Evolutionary conservation across 2,113 vertebrate species (phyloP).

Genomic region (Sturnus vulgaris): DNA sequence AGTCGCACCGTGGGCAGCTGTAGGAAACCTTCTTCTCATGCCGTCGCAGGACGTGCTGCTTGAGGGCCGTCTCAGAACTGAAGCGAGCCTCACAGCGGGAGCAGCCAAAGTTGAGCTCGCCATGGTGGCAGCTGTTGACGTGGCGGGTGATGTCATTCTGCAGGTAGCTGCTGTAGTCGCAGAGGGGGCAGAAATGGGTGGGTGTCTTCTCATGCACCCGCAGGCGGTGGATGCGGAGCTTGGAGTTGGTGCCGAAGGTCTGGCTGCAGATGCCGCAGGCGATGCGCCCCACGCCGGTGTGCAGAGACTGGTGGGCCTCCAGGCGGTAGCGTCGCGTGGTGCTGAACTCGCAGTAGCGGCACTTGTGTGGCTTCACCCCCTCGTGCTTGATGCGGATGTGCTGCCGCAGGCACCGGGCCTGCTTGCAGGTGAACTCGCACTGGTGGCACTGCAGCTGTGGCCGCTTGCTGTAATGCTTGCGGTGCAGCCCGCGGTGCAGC

Average conservation of each 20-base stretch:
- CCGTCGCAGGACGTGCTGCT: conserved; percentile 83
- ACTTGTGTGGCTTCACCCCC: conserved; percentile 79
- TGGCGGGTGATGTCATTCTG: conserved; percentile 88
- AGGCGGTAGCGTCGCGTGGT: conserved; percentile 87
- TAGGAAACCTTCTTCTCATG: conserved; percentile 75
- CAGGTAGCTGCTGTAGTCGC: conserved; percentile 89
- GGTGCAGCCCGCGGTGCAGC: conserved; percentile 73
- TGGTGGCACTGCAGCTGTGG: conserved; percentile 66
- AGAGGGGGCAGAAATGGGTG: conserved; percentile 85
- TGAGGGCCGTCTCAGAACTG: conserved; percentile 86
- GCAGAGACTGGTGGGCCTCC: conserved; percentile 88
- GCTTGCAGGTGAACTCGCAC: conserved; percentile 85
- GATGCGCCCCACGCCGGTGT: conserved; percentile 89
- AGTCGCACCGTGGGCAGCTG: conserved; percentile 78
- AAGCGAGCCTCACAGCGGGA: conserved; percentile 83
- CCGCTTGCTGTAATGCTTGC: conserved; percentile 55
- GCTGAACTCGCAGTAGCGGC: conserved; percentile 86
- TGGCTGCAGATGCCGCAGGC: conserved; percentile 79
- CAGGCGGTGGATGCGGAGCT: conserved; percentile 84
- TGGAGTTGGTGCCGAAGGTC: conserved; percentile 89
- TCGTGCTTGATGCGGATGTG: conserved; percentile 85
- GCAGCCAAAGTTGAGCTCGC: conserved; percentile 78
- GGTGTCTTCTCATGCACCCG: conserved; percentile 89
- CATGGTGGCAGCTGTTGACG: conserved; percentile 84
- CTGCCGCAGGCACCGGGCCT: conserved; percentile 81